Percentiles rank a stretch among this genome's conserved stretches.
These are phyloP conservation scores for Tenthredo livida DNA, from an alignment of 2,888 invertebrate genomes.

Conservation along the genomic window DNA sequence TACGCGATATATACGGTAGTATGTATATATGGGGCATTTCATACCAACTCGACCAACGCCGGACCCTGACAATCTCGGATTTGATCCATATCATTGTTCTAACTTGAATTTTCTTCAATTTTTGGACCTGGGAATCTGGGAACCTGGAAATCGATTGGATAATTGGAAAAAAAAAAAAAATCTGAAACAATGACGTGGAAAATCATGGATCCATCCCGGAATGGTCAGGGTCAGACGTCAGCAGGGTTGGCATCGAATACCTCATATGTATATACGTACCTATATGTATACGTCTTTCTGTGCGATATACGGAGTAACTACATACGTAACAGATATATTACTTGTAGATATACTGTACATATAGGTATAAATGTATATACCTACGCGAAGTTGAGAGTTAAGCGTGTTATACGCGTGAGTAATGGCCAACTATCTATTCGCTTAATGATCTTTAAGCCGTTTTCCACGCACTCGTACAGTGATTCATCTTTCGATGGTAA, in stretches of 20 bases:
- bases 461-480: conserved; percentile 8
- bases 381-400: conserved; percentile 21
- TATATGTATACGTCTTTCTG: not conserved
- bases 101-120: too few relatives aligned
- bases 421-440: conserved; percentile 46
- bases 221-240: too few relatives aligned
- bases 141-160: too few relatives aligned
- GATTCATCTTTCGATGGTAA: conserved; percentile 34
- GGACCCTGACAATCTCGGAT: too few relatives aligned
- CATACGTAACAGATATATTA: conserved; percentile 8
- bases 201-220: too few relatives aligned
- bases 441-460: conserved; percentile 50
- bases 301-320: not conserved
- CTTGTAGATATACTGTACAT: not conserved
- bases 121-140: too few relatives aligned
- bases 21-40: not conserved
- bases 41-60: not conserved
- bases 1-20: not conserved
- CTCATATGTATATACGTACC: too few relatives aligned
- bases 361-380: not conserved
- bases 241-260: too few relatives aligned
- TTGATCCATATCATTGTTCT: too few relatives aligned
- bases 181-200: too few relatives aligned
- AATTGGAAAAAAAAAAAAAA: too few relatives aligned
- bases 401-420: conserved; percentile 45